A percentile compares a stretch with the other conserved stretches of the same genome.
Evolutionary conservation across 2,113 vertebrate species (phyloP).

Genomic region (Actinemys pallida): DNA sequence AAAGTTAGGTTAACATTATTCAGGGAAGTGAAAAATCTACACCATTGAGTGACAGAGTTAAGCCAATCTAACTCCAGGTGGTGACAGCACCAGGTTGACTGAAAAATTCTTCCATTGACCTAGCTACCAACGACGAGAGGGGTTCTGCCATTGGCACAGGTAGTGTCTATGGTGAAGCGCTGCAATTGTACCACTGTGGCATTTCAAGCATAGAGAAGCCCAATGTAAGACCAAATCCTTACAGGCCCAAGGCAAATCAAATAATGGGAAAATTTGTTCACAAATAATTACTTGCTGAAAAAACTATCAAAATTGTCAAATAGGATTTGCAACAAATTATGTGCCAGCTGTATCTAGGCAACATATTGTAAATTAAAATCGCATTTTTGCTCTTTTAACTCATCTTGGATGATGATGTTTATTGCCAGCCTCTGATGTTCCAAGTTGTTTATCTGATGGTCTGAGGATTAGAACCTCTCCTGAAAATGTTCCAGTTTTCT

Average conservation of each 20-base stretch:
- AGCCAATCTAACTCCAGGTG: too few species aligned
- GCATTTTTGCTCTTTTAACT: not conserved
- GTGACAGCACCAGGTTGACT: too few species aligned
- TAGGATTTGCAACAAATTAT: not conserved
- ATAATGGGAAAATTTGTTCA: fast-evolving
- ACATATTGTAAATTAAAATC: not conserved
- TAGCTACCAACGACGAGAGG: too few species aligned
- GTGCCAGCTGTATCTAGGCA: not conserved
- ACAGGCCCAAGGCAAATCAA: not conserved
- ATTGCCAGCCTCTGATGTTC: not conserved
- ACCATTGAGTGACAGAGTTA: too few species aligned
- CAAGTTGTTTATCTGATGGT: not conserved
- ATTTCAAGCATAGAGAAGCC: too few species aligned
- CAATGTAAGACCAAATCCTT: not conserved
- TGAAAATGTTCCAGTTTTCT: not conserved
- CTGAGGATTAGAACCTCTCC: not conserved
- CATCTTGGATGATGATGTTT: not conserved
- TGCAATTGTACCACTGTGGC: too few species aligned
- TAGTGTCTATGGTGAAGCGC: too few species aligned
- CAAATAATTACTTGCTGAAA: not conserved
- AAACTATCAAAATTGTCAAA: not conserved
- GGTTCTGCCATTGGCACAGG: too few species aligned
- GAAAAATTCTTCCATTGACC: too few species aligned
- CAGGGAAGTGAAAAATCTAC: too few species aligned
- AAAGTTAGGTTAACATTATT: too few species aligned